Percentiles rank a stretch among this genome's conserved stretches.
Conservation (phyloP, 2,888 invertebrate genomes). For the Bombyx huttoni region DNA sequence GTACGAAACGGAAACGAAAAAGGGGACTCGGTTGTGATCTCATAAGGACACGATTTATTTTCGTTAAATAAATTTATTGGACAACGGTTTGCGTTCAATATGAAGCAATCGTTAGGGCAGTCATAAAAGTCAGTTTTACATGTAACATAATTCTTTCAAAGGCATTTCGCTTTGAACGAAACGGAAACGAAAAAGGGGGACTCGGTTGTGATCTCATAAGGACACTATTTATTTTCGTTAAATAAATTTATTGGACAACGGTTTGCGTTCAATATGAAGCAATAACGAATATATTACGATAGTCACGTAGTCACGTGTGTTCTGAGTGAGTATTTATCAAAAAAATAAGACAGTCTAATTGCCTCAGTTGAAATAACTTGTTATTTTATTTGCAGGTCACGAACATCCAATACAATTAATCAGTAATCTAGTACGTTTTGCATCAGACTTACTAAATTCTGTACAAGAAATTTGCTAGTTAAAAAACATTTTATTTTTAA, state of each 20-base stretch:
- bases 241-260: slow-evolving; percentile 6
- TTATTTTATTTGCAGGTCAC: too few species aligned
- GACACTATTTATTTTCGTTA: not conserved
- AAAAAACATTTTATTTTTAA: not conserved
- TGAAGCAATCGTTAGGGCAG: slow-evolving; percentile 23
- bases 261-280: too few species aligned
- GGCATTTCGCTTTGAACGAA: slow-evolving; percentile 27
- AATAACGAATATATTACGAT: too few species aligned
- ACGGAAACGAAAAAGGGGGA: not conserved
- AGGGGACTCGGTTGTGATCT: not conserved
- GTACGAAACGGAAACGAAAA: slow-evolving; percentile 8
- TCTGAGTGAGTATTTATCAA: too few species aligned
- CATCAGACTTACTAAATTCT: too few species aligned
- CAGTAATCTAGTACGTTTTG: too few species aligned
- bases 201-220: not conserved
- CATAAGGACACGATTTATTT: not conserved
- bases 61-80: slow-evolving; percentile 7
- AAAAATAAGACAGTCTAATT: too few species aligned
- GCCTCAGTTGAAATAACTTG: too few species aligned
- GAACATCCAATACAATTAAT: too few species aligned
- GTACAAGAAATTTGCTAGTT: too few species aligned
- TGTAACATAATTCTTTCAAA: slow-evolving; percentile 44
- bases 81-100: too few species aligned
- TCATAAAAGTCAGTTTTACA: slow-evolving; percentile 58
- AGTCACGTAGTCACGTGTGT: too few species aligned